Percentiles rank a stretch among this genome's conserved stretches.
These are phyloP conservation scores for Nesometra sesokonis DNA, from an alignment of 35 echinoderm and acorn worm genomes.

Conservation along the genomic window DNA sequence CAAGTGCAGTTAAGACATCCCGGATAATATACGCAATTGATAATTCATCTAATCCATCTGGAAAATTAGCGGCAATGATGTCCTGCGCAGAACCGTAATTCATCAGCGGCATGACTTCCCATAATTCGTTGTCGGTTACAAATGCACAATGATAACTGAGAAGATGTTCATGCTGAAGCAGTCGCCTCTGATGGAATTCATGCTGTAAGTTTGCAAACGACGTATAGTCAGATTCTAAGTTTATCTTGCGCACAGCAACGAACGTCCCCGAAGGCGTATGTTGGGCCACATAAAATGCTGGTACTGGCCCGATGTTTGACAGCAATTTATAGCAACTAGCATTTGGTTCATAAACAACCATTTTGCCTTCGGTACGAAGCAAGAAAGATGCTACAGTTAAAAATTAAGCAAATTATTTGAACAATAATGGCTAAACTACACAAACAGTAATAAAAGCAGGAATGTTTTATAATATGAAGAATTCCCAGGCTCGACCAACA, in stretches of 20 bases:
- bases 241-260: conserved; percentile 39
- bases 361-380: not conserved
- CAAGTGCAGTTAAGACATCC: conserved; percentile 59
- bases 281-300: conserved; percentile 39
- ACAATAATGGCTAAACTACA: too few relatives aligned
- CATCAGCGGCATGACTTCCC: conserved; percentile 96
- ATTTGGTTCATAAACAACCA: not conserved
- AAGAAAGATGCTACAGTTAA: too few relatives aligned
- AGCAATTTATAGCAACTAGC: not conserved
- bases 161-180: conserved; percentile 70
- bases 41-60: conserved; percentile 76
- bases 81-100: conserved; percentile 83
- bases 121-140: conserved; percentile 62
- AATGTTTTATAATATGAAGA: too few relatives aligned
- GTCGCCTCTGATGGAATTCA: conserved; percentile 44
- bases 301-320: conserved; percentile 17
- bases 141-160: conserved; percentile 49
- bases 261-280: conserved; percentile 24
- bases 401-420: too few relatives aligned
- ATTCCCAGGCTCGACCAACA: too few relatives aligned
- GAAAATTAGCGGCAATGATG: conserved; percentile 62
- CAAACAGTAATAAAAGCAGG: too few relatives aligned
- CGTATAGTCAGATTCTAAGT: conserved; percentile 37
- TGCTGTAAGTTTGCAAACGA: conserved; percentile 43
- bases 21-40: conserved; percentile 72